Base-by-base conservation (phyloP, 2,888 invertebrate species). In the Busseola fusca region DNA sequence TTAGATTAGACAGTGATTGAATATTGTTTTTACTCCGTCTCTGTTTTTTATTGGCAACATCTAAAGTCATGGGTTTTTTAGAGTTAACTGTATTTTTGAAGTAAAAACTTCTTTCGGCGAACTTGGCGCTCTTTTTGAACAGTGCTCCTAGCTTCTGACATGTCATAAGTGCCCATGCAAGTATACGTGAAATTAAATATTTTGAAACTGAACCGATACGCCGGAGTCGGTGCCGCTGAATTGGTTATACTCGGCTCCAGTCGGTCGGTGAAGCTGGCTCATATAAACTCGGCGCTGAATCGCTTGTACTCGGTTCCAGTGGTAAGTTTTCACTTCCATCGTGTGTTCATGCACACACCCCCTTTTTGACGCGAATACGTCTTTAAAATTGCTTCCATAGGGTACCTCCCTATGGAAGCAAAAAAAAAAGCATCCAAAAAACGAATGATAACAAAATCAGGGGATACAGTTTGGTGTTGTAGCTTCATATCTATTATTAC, bases 1-100 rank as follows among this genome's bases (percentile, higher is more conserved):
- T 64, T 64, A 34, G 48, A 42, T 74, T 16, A 37, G 72, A 42
- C 67, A 50, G 50, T 74, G 67, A 73, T 74, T 37, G 42, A 67
- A 74, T 50, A 67, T 34, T 74, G 18, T 66, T 66, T 72, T 73
- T 66, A 56, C 50, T n/a, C 18, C 3, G 27, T n/a, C 6, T 6
- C 14, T 9, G 1, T 57, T 42, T 54, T 72, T 72, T 74, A 21
- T 65, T 65, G 25, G 16, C 25, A 27, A 74, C 25, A 30, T 18
- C 45, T 25, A 42, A 34, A 25, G 30, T 60, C 27, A 50, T 3
- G 14, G 16, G 4, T 34, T 48, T 1, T 58, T 34, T 30, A 54
- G 1, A 54, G 54, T 27, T 54, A 25, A 48, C 21, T 48, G 7
- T 48, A 9, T 48, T 48, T 48, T 48, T 9, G 0, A 48, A 48